These are phyloP conservation scores for Brachyopa scutellaris DNA, from an alignment of 2,888 invertebrate genomes.

Conservation along the genomic window DNA sequence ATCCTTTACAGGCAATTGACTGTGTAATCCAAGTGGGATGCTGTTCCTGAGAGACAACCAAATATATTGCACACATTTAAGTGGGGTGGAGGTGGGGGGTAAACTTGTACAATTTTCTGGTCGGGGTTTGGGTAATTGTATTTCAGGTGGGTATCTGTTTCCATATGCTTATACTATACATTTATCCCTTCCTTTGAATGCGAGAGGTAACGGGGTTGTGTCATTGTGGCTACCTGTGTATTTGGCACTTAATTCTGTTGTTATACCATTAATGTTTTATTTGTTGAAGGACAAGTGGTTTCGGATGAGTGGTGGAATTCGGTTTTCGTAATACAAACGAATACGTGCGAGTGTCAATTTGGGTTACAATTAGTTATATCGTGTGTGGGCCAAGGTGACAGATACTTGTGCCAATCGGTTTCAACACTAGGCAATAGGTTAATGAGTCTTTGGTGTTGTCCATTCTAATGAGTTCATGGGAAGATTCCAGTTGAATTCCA, in stretches of 20 bases:
- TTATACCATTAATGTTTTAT: slow-evolving; percentile 14
- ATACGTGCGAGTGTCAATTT: not conserved
- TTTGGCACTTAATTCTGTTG: slow-evolving; percentile 33
- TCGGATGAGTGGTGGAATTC: slow-evolving; percentile 20
- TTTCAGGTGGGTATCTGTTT: slow-evolving; percentile 27
- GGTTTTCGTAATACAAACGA: no score
- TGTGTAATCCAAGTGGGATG: not conserved
- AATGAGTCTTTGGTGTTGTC: no score
- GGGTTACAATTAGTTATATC: slow-evolving; percentile 8
- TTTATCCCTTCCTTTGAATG: slow-evolving; percentile 16
- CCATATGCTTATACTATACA: no score
- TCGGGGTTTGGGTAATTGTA: slow-evolving; percentile 23
- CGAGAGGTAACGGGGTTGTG: not conserved
- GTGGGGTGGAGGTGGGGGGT: no score
- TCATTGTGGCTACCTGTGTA: slow-evolving; percentile 20
- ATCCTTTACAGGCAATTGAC: slow-evolving; percentile 3
- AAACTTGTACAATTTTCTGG: not conserved
- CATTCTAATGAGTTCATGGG: no score
- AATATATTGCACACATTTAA: slow-evolving; percentile 26
- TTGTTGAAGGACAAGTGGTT: slow-evolving; percentile 26
- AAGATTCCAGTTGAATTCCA: no score
- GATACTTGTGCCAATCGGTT: no score
- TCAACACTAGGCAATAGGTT: no score
- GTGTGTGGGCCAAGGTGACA: no score
- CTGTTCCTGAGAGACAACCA: not conserved